These are phyloP conservation scores for Sminthurinus aureus DNA, from an alignment of 2,888 invertebrate genomes.

Conservation along the genomic window DNA sequence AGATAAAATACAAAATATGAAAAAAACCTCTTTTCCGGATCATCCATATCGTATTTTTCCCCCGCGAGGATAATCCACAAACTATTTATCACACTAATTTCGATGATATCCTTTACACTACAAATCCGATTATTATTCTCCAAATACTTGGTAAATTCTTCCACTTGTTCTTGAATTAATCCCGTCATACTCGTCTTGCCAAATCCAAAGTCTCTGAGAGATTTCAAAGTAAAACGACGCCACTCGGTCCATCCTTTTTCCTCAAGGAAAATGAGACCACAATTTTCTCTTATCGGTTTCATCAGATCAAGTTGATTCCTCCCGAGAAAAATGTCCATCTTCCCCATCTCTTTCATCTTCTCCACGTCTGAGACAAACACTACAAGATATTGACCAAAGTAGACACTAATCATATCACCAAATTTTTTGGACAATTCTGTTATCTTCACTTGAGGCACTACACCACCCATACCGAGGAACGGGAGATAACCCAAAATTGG, in stretches of 20 bases:
- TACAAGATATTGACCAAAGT: slow-evolving; percentile 52
- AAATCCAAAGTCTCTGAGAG: slow-evolving; percentile 53
- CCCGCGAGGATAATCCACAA: slow-evolving; percentile 54
- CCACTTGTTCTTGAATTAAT: slow-evolving; percentile 53
- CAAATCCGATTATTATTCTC: slow-evolving; percentile 47
- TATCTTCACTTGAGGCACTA: slow-evolving; percentile 51
- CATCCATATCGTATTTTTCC: slow-evolving; percentile 33
- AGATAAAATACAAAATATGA: no score
- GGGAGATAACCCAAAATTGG: slow-evolving; percentile 56
- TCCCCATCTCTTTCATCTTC: slow-evolving; percentile 50
- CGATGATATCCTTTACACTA: slow-evolving; percentile 52
- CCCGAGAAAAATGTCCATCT: slow-evolving; percentile 52
- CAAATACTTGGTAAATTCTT: slow-evolving; percentile 23
- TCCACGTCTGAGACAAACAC: slow-evolving; percentile 55
- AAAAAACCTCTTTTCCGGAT: slow-evolving; percentile 50
- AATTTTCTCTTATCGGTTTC: slow-evolving; percentile 42
- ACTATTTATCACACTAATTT: slow-evolving; percentile 53
- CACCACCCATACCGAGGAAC: slow-evolving; percentile 46
- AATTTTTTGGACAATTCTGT: slow-evolving; percentile 51
- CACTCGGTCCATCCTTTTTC: slow-evolving; percentile 55
- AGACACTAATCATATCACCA: slow-evolving; percentile 51
- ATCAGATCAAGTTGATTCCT: slow-evolving; percentile 52
- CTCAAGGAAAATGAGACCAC: slow-evolving; percentile 53
- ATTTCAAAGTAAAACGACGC: slow-evolving; percentile 50
- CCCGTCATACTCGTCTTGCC: slow-evolving; percentile 55